A percentile compares a stretch with the other conserved stretches of the same genome.
These are phyloP conservation scores for Chrysogorgia sp. DNA, from an alignment of 92 coral and sea anemone species.

Conservation along the genomic window DNA sequence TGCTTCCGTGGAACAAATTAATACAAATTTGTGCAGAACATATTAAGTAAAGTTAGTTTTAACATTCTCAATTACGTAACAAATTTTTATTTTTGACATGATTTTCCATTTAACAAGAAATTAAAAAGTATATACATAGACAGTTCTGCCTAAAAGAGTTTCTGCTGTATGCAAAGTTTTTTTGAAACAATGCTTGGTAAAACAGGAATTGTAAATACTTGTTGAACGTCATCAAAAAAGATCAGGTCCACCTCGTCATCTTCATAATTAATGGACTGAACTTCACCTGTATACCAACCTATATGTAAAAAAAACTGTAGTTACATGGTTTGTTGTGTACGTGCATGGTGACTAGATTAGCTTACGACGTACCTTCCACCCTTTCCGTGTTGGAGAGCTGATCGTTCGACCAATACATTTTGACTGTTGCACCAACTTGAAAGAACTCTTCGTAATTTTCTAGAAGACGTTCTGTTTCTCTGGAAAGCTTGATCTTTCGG, in stretches of 20 bases:
- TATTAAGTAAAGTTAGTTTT: no score
- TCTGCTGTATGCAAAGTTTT: conserved; percentile 2
- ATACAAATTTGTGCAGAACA: no score
- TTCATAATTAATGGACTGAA: conserved; percentile 1
- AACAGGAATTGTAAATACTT: not conserved
- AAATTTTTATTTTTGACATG: no score
- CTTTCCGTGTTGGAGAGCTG: conserved; percentile 39
- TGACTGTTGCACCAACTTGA: conserved; percentile 34
- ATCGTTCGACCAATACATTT: conserved; percentile 43
- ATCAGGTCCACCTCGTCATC: conserved; percentile 8
- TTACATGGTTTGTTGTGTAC: not conserved
- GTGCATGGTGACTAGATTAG: not conserved
- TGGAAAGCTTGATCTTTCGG: conserved; percentile 32
- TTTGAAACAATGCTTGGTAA: not conserved
- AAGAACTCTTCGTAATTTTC: conserved; percentile 40
- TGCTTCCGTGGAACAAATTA: no score
- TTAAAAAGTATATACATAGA: no score
- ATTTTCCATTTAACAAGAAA: no score
- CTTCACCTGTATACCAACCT: conserved; percentile 30
- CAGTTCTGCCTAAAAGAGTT: not conserved
- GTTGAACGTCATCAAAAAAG: not conserved
- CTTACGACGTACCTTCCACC: conserved; percentile 42
- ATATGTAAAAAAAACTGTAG: not conserved
- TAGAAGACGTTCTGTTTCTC: conserved; percentile 23
- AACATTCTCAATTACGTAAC: no score